Percentiles rank a stretch among this genome's conserved stretches.
Evolutionary conservation across 2,888 invertebrate species (phyloP).

Genomic region (Agonum fuliginosum): DNA sequence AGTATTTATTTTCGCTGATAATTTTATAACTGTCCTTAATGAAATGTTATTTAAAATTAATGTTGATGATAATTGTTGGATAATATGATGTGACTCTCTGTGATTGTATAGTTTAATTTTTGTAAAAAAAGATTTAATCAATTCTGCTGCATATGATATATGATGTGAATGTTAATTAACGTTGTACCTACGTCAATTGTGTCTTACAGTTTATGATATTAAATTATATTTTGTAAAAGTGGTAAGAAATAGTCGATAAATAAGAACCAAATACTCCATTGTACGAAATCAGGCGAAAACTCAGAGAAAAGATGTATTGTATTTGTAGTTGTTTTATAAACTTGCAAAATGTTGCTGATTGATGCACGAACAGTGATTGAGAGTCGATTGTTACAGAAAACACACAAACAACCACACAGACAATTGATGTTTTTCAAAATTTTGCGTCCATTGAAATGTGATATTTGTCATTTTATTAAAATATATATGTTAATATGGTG

Average conservation of each 20-base stretch:
- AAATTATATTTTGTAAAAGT: slow-evolving; percentile 57
- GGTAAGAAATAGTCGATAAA: slow-evolving; percentile 42
- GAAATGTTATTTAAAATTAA: slow-evolving; percentile 57
- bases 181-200: slow-evolving; percentile 70
- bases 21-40: slow-evolving; percentile 53
- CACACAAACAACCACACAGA: slow-evolving; percentile 39
- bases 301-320: slow-evolving; percentile 49
- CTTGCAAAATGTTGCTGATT: slow-evolving; percentile 5
- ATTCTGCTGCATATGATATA: slow-evolving; percentile 50
- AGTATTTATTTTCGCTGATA: slow-evolving; percentile 59
- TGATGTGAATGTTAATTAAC: slow-evolving; percentile 60
- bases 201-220: slow-evolving; percentile 65
- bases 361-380: slow-evolving; percentile 19
- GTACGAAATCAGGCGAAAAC: slow-evolving; percentile 52
- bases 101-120: slow-evolving; percentile 60
- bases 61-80: slow-evolving; percentile 56
- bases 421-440: slow-evolving; percentile 59
- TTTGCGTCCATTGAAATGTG: slow-evolving; percentile 59
- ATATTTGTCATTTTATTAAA: slow-evolving; percentile 59
- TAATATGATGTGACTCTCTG: slow-evolving; percentile 59
- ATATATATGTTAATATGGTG: slow-evolving; percentile 27
- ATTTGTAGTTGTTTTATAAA: slow-evolving; percentile 30
- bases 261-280: slow-evolving; percentile 56
- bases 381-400: slow-evolving; percentile 33
- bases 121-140: slow-evolving; percentile 54